Evolutionary conservation across 2,797 vertebrate genomes (phyloP).

Genomic region (Momotus momota): DNA sequence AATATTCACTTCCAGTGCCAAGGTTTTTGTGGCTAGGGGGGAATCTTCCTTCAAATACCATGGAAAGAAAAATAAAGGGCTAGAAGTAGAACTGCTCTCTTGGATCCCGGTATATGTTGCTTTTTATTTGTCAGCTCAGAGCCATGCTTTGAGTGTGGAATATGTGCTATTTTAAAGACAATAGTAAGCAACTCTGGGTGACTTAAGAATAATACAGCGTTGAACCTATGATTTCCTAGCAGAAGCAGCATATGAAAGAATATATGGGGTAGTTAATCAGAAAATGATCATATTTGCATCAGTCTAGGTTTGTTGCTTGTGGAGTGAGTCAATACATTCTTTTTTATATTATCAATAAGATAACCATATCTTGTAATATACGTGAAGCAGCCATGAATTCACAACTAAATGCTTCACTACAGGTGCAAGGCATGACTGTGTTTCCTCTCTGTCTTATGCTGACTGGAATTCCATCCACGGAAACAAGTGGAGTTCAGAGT

Average conservation of each 20-base stretch:
- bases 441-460: not conserved
- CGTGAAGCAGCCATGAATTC: not conserved
- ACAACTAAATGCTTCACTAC: not conserved
- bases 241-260: not conserved
- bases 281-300: not conserved
- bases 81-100: not conserved
- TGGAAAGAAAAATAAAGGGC: slow-evolving; percentile 23
- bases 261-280: not conserved
- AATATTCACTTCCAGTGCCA: slow-evolving; percentile 7
- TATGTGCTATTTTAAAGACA: not conserved
- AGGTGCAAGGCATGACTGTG: not conserved
- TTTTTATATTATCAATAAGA: not conserved
- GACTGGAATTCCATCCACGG: not conserved
- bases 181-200: not conserved
- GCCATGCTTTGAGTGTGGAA: not conserved
- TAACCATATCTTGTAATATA: not conserved
- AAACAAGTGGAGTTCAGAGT: not conserved
- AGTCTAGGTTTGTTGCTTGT: not conserved
- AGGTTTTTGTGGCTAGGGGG: not conserved
- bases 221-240: not conserved
- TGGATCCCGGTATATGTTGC: not conserved
- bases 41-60: not conserved
- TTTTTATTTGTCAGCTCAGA: not conserved
- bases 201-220: not conserved
- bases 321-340: not conserved